A percentile compares a stretch with the other conserved stretches of the same genome.
phyloP scores from a whole-genome alignment of 2,888 invertebrate species.

The Hirtodrosophila duncani region DNA sequence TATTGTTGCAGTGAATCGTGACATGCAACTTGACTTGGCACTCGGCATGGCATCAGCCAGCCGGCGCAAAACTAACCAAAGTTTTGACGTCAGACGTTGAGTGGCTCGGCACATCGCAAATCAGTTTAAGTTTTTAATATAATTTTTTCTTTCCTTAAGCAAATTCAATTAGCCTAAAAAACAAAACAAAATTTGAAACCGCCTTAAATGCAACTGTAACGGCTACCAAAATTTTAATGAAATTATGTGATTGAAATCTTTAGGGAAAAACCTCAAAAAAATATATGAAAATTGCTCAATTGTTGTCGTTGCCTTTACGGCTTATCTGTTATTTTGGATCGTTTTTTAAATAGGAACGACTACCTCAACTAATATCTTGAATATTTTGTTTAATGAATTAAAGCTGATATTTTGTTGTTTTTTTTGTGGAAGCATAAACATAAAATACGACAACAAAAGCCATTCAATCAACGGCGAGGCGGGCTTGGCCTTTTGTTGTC shows the following conservation, averaged over 20 bases:
- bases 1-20: constrained; percentile 60
- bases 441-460: constrained; percentile 24
- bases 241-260: constrained; percentile 41
- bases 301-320: constrained; percentile 50
- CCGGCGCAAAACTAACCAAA: constrained; percentile 32
- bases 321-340: constrained; percentile 53
- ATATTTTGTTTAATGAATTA: constrained; percentile 32
- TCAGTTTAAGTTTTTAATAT: no score
- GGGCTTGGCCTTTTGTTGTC: constrained; percentile 5
- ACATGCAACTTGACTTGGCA: constrained; percentile 67
- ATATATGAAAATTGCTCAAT: constrained; percentile 55
- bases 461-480: constrained; percentile 43
- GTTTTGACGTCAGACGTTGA: no score
- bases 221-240: constrained; percentile 40
- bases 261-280: no score
- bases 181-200: constrained; percentile 8
- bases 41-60: constrained; percentile 49
- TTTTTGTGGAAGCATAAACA: constrained; percentile 32
- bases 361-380: constrained; percentile 14
- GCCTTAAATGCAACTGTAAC: no score
- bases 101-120: no score
- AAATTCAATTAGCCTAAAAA: constrained; percentile 3
- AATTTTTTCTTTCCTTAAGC: constrained; percentile 9
- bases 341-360: constrained; percentile 17
- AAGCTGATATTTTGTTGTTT: no score